Evolutionary conservation across 2,797 vertebrate genomes (phyloP).

Genomic region (Rhadinocentrus ornatus): DNA sequence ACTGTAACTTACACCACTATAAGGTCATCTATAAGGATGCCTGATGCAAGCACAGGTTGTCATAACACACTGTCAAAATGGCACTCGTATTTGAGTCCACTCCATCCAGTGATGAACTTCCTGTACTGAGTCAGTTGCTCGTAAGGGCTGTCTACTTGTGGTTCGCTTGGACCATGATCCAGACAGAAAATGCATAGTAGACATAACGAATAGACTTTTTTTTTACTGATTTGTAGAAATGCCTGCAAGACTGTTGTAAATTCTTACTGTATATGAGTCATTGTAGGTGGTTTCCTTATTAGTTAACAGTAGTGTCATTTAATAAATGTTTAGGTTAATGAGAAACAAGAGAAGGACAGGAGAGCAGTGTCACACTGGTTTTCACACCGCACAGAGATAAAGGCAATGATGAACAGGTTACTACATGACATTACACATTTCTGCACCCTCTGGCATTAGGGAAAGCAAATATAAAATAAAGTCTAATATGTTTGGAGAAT

Average conservation of each 20-base stretch:
- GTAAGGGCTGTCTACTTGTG: conserved; percentile 48
- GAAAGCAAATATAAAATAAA: conserved; percentile 26
- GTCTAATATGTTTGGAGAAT: neutral
- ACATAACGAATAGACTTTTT: conserved; percentile 12
- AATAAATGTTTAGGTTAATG: conserved; percentile 42
- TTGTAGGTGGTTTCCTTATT: conserved; percentile 46
- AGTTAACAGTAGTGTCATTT: conserved; percentile 65
- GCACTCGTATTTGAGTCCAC: conserved; percentile 48
- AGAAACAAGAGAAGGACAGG: conserved; percentile 5
- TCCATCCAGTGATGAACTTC: conserved; percentile 52
- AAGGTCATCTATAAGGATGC: conserved; percentile 19
- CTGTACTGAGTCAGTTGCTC: conserved; percentile 48
- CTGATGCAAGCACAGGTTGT: conserved; percentile 29
- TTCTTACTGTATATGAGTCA: conserved; percentile 13
- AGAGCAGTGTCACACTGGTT: conserved; percentile 23
- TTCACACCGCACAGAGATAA: conserved; percentile 37
- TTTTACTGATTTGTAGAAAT: neutral
- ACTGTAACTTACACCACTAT: neutral
- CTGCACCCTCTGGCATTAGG: conserved; percentile 41
- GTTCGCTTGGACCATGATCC: conserved; percentile 30
- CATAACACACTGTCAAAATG: conserved; percentile 43
- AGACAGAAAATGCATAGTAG: conserved; percentile 21
- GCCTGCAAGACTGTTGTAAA: conserved; percentile 16
- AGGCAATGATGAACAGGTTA: conserved; percentile 47
- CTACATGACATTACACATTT: conserved; percentile 32